Evolutionary conservation across 2,888 invertebrate species (phyloP), one percentile per base, ranked within the genome.

Genomic region (Drosophila kanekoi): DNA sequence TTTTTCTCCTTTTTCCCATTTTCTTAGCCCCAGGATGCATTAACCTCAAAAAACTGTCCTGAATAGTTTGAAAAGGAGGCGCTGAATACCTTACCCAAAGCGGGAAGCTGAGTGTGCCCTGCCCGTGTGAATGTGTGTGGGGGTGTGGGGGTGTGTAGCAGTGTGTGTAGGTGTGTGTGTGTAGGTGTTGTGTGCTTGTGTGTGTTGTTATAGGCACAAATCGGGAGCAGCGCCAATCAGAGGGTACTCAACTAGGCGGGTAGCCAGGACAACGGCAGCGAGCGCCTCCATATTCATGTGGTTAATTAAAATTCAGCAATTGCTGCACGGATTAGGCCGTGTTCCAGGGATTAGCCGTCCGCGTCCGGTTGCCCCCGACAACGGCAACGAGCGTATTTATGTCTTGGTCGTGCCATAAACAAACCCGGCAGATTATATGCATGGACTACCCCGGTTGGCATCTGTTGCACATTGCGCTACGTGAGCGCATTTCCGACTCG

Each of bases 231-330:
- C 33, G 41, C 41, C 32, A 53, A 53, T 18, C 52, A 11, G 20
- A 0, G 35, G 38, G 38, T 20, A 10, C 44, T 44, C 28, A 8
- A n/a, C 40, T 23, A 5, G 1, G 33, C 16, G 49, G 43, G 63
- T 54, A 32, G 63, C 44, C 37, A 51, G 49, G 64, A n/a, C 69
- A 41, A 16, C 48, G n/a, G 20, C 18, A 41, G 49, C 75, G 43
- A 33, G 49, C 75, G 43, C 49, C 28, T 28, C 37, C 61, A 59
- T 56, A 73, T 66, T 63, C 81, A 72, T 71, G 77, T 60, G 87
- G 75, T 83, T 83, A 84, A 87, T 87, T 83, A 77, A 83, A 83
- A 86, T 83, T 77, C 79, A 61, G 66, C 73, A 81, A 77, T 83
- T 69, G 48, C 63, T 45, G 37, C 10, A 23, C 32, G 78, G 82